Evolutionary conservation across 2,888 invertebrate species (phyloP).

Genomic region (Drosophila meridionalis): DNA sequence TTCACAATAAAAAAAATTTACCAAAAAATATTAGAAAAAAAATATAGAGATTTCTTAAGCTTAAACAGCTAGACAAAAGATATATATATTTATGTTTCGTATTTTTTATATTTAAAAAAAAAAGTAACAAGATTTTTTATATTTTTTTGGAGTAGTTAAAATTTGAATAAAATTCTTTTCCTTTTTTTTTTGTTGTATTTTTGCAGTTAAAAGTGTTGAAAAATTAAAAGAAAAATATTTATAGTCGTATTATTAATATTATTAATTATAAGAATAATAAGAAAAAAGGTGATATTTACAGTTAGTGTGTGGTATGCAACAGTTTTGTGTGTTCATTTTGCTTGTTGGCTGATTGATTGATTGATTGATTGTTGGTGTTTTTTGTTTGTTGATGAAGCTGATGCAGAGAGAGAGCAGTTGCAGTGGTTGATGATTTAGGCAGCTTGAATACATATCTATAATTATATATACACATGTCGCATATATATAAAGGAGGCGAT

Average conservation of each 20-base stretch:
- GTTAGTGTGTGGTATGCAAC: constrained; percentile 78
- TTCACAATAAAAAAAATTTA: constrained; percentile 26
- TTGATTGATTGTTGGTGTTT: constrained; percentile 41
- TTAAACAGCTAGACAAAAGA: constrained; percentile 40
- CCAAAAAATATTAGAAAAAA: background rate
- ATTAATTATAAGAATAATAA: constrained; percentile 55
- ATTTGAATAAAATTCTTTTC: constrained; percentile 32
- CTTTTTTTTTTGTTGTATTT: background rate
- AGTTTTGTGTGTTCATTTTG: constrained; percentile 60
- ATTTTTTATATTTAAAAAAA: constrained; percentile 19
- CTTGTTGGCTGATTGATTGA: constrained; percentile 53
- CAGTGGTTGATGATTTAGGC: constrained; percentile 46
- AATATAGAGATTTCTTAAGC: constrained; percentile 21
- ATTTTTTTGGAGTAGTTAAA: constrained; percentile 33
- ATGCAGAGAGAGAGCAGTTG: constrained; percentile 37
- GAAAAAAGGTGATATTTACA: constrained; percentile 81
- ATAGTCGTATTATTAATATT: constrained; percentile 27
- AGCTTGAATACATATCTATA: constrained; percentile 24
- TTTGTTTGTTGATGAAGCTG: constrained; percentile 47
- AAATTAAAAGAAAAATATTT: constrained; percentile 26
- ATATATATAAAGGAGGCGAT: constrained; percentile 29
- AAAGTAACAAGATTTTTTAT: constrained; percentile 52
- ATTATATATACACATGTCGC: constrained; percentile 15
- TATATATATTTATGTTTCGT: constrained; percentile 2
- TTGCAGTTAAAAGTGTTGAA: constrained; percentile 49